Conservation (phyloP, 2,797 vertebrate species). For the Coregonus ussuriensis region DNA sequence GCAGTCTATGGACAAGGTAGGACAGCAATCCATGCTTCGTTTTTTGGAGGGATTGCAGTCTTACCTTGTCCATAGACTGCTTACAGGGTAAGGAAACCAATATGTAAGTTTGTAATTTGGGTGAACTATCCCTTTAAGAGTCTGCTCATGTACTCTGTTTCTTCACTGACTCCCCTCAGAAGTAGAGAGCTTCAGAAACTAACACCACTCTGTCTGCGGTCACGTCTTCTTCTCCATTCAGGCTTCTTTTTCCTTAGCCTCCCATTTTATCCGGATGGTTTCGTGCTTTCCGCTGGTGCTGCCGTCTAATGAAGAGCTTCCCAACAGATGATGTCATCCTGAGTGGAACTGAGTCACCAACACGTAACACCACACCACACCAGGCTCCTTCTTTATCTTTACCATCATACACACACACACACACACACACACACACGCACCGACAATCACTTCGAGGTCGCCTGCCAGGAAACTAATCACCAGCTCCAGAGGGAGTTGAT, state of each 20-base stretch:
- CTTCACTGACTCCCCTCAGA: background rate
- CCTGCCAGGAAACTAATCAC: background rate
- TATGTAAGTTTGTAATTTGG: background rate
- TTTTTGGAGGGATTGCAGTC: background rate
- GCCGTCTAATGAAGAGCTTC: background rate
- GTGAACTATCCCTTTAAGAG: background rate
- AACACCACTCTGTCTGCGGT: background rate
- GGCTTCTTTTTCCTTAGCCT: background rate
- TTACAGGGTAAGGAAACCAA: background rate
- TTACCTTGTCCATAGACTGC: background rate
- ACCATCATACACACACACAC: background rate
- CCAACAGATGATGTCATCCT: background rate
- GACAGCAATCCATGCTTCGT: background rate
- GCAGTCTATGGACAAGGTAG: background rate
- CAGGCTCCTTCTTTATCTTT: background rate
- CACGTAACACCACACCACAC: background rate
- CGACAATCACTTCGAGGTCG: background rate
- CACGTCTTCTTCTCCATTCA: background rate
- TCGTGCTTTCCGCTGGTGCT: background rate
- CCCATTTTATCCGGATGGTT: conserved; percentile 1
- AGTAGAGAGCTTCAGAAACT: background rate
- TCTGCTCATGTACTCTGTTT: background rate
- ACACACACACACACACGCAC: conserved; percentile 4
- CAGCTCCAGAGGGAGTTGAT: background rate
- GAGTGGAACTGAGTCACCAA: conserved; percentile 6